Percentiles rank a stretch among this genome's conserved stretches.
Conservation (phyloP, 1,140 invertebrate species). For the Stratiolaelaps scimitus region DNA sequence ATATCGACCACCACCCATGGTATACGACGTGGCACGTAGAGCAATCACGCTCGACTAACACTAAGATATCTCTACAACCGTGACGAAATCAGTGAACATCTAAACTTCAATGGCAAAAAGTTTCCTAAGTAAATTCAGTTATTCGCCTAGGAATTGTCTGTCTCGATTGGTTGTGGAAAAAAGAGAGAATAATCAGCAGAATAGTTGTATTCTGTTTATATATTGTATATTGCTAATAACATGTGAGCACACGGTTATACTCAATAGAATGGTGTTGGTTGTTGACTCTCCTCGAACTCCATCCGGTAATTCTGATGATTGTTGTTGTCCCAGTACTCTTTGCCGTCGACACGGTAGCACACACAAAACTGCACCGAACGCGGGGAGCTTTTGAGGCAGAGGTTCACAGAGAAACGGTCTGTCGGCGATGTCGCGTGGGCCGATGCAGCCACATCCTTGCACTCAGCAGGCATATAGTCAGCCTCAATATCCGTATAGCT, state of each 20-base stretch:
- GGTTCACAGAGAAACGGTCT: constrained; percentile 64
- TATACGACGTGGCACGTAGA: too few relatives aligned
- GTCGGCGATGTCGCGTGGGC: constrained; percentile 74
- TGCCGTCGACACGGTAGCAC: constrained; percentile 58
- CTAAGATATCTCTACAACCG: too few relatives aligned
- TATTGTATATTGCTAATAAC: not conserved
- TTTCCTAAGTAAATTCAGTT: too few relatives aligned
- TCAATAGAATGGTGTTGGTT: constrained; percentile 11
- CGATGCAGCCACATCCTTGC: constrained; percentile 43
- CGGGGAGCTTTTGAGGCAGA: constrained; percentile 44
- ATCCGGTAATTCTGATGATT: constrained; percentile 58
- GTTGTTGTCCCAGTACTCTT: constrained; percentile 84
- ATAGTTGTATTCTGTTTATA: not conserved
- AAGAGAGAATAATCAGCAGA: too few relatives aligned
- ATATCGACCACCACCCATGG: too few relatives aligned
- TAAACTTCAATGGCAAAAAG: too few relatives aligned
- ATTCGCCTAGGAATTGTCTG: too few relatives aligned
- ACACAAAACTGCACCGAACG: constrained; percentile 58
- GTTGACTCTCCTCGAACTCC: constrained; percentile 26
- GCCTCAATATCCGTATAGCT: constrained; percentile 61
- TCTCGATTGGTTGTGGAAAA: too few relatives aligned
- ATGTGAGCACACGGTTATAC: not conserved
- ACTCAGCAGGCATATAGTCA: constrained; percentile 51
- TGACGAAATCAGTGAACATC: too few relatives aligned
- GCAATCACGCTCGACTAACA: too few relatives aligned